These are phyloP conservation scores for Acromyrmex echinatior DNA, from an alignment of 1,140 invertebrate genomes.

Conservation along the genomic window DNA sequence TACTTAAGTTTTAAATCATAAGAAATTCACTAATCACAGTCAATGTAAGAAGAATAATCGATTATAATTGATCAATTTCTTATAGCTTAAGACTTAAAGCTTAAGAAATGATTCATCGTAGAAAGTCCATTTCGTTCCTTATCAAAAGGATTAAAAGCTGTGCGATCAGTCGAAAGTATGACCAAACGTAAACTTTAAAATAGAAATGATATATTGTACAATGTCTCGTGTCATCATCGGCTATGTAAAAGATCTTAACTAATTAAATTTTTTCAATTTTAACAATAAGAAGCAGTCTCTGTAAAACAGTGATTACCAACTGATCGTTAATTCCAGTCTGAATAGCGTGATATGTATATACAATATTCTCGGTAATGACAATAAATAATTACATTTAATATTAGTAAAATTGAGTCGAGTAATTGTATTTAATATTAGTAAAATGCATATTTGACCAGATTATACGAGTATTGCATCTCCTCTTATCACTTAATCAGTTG, in stretches of 20 bases:
- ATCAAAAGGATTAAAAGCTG: constrained; percentile 18
- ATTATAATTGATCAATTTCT: no score
- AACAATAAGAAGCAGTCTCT: constrained; percentile 67
- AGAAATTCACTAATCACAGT: no score
- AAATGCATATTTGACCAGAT: constrained; percentile 1
- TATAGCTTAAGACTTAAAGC: no score
- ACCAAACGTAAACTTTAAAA: constrained; percentile 14
- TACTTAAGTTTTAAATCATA: no score
- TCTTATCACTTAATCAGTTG: constrained; percentile 56
- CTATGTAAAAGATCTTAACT: constrained; percentile 45
- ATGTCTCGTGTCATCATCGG: background rate
- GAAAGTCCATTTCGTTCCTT: background rate
- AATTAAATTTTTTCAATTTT: constrained; percentile 63
- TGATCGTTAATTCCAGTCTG: constrained; percentile 52
- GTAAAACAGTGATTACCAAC: constrained; percentile 66
- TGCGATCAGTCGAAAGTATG: constrained; percentile 32
- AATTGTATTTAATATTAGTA: constrained; percentile 34
- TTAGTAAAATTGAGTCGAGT: constrained; percentile 9
- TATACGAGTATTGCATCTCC: constrained; percentile 34
- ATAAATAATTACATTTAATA: constrained; percentile 42
- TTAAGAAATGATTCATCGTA: no score
- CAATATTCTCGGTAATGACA: background rate
- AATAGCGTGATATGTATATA: constrained; percentile 18
- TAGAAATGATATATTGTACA: constrained; percentile 30
- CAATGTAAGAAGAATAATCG: no score